Base-by-base conservation (phyloP, 1,140 invertebrate species). In the Micrasema longulum region DNA sequence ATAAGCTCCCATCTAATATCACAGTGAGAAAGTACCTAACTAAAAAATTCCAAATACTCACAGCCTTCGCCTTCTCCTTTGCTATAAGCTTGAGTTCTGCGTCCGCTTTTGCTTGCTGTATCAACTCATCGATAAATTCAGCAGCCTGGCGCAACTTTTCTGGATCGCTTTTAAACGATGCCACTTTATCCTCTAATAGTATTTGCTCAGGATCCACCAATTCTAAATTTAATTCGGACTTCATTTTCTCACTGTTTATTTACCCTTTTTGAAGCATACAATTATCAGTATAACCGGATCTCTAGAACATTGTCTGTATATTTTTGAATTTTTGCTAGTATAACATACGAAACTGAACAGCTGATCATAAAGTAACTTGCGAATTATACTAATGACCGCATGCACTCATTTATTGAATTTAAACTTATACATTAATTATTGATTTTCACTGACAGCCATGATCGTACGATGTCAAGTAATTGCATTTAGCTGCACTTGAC, bases 51-150 rank as follows among this genome's bases (percentile, higher is more conserved):
- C 14, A 48, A 48, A 10, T 81, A 83, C 82, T 84, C 83, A 85
- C 84, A 76, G 82, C 81, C 81, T 83, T 85, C 76, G 77, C 82
- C 82, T 78, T 83, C 64, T 84, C 82, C 80, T 83, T 83, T 76
- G 83, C 83, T 84, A 82, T 84, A 76, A 82, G 80, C 82, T 84
- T 85, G 72, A 81, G 71, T 73, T 84, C 83, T 68, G 82, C 84
- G 77, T 83, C 81, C 79, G 78, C 82, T 76, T 82, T 84, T 60
- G 84, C 84, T 72, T 84, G 81, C 69, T 83, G 79, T 72, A 85
- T 81, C 35, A 85, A 78, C 77, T 83, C 80, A 65, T 85, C 84
- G 71, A 85, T 81, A 78, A 85, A 85, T 72, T 85, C 82, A 52
- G 79, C 80, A 26, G 82, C 83, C 68, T 84, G 78, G 23, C 81